Evolutionary conservation across 2,888 invertebrate genomes (phyloP).

Genomic region (Phalera bucephala): DNA sequence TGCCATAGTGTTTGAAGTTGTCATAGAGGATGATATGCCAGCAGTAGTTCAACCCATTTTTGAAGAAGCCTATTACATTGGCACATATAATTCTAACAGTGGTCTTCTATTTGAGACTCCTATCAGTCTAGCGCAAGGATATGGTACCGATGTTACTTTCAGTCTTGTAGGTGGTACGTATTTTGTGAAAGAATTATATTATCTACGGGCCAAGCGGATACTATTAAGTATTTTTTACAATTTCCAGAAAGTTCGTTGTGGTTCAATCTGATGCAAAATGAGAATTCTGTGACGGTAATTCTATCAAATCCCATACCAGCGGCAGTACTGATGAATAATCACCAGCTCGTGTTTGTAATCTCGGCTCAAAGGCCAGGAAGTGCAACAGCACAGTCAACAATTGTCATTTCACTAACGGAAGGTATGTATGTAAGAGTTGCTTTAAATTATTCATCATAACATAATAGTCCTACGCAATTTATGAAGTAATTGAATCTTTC

Average conservation of each 20-base stretch:
- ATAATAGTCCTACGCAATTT: too few species aligned
- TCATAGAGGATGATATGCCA: conserved; percentile 7
- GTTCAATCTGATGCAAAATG: conserved; percentile 4
- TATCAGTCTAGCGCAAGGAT: conserved; percentile 28
- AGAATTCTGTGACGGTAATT: conserved; percentile 9
- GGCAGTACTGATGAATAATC: conserved; percentile 8
- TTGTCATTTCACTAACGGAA: conserved; percentile 16
- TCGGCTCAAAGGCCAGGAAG: conserved; percentile 14
- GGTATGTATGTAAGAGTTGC: too few species aligned
- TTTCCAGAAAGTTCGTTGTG: conserved; percentile 12
- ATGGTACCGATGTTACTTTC: conserved; percentile 30
- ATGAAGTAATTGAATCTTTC: too few species aligned
- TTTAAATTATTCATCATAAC: too few species aligned
- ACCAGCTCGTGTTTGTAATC: conserved; percentile 10
- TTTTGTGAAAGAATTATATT: too few species aligned
- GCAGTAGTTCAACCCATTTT: conserved; percentile 7
- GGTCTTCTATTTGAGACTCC: conserved; percentile 20
- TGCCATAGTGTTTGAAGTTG: conserved; percentile 33
- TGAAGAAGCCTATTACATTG: conserved; percentile 32
- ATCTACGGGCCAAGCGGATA: too few species aligned
- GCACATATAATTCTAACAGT: conserved; percentile 19
- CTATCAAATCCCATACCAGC: conserved; percentile 11
- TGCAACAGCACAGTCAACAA: conserved; percentile 14
- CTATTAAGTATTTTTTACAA: too few species aligned
- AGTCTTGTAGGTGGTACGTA: conserved; percentile 36